Evolutionary conservation across 2,113 vertebrate genomes (phyloP).

Genomic region (Mustela nigripes): DNA sequence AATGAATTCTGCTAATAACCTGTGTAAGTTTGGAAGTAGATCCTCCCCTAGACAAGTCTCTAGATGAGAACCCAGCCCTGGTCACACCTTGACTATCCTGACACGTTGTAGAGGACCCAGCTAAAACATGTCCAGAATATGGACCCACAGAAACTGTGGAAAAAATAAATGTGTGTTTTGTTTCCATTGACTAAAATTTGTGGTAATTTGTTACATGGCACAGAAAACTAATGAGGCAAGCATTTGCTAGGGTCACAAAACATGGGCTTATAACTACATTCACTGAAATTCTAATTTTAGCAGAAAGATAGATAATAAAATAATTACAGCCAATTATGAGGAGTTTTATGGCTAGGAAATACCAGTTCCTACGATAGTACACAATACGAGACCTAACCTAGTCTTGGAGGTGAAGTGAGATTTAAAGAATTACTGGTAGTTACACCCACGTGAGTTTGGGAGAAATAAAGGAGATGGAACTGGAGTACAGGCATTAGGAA

Average conservation of each 20-base stretch:
- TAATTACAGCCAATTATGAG: neutral
- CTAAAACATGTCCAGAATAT: neutral
- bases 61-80: neutral
- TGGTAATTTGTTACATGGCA: neutral
- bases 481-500: neutral
- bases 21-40: neutral
- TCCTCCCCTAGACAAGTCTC: neutral
- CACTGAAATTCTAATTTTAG: neutral
- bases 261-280: neutral
- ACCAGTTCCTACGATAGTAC: neutral
- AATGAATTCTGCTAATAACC: neutral
- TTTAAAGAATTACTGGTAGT: neutral
- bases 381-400: neutral
- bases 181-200: neutral
- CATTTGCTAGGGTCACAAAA: neutral
- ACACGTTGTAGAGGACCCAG: neutral
- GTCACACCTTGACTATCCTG: neutral
- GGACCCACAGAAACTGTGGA: neutral
- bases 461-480: neutral
- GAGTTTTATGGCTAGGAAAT: neutral
- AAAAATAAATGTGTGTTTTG: neutral
- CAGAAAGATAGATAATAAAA: neutral
- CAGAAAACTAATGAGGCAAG: neutral
- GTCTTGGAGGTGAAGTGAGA: neutral
- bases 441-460: neutral